Evolutionary conservation across 1,140 invertebrate species (phyloP).

Genomic region (Calliphora vicina): DNA sequence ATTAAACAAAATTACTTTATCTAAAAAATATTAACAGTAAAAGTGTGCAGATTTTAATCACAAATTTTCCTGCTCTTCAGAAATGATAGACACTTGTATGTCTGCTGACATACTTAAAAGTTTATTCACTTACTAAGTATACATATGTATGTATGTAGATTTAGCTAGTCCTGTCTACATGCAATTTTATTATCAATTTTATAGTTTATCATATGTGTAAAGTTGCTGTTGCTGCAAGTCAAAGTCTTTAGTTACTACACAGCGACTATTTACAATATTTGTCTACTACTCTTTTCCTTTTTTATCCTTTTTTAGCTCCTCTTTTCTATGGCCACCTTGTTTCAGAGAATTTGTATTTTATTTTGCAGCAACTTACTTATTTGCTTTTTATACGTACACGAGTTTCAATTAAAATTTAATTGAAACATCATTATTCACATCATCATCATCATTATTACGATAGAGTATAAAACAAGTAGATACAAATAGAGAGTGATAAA

Average conservation of each 20-base stretch:
- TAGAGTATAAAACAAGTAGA: too few relatives aligned
- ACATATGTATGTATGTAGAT: too few relatives aligned
- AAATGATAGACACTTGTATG: background rate
- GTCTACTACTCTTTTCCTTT: background rate
- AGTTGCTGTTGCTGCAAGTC: background rate
- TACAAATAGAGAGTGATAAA: too few relatives aligned
- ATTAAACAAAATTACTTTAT: too few relatives aligned
- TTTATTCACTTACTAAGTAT: background rate
- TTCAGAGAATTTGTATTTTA: background rate
- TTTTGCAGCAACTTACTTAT: background rate
- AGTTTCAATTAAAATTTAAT: constrained; percentile 11
- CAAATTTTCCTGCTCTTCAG: background rate
- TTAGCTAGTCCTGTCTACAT: too few relatives aligned
- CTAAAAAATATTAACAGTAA: too few relatives aligned
- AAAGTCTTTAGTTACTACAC: background rate
- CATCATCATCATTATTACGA: background rate
- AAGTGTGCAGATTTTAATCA: too few relatives aligned
- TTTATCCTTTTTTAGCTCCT: background rate
- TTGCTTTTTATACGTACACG: background rate
- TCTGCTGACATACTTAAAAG: constrained; percentile 23
- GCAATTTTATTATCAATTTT: too few relatives aligned
- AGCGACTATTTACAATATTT: background rate
- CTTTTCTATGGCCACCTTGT: background rate
- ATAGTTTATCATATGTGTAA: too few relatives aligned
- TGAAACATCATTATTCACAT: background rate